phyloP scores from a whole-genome alignment of 2,888 invertebrate species.

The Synanthedon tipuliformis region DNA sequence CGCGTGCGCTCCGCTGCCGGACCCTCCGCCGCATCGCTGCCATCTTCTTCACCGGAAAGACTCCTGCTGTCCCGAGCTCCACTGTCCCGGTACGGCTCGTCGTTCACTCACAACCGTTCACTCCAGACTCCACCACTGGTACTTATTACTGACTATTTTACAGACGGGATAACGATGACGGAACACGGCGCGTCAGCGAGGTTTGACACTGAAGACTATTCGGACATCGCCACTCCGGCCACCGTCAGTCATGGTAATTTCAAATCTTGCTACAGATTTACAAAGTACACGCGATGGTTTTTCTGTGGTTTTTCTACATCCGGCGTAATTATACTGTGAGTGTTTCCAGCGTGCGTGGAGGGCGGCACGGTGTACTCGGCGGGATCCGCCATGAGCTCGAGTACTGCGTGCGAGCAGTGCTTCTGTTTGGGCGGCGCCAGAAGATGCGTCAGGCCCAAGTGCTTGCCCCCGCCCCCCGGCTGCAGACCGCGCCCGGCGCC shows the following conservation, averaged over 20 bases:
- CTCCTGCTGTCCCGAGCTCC: constrained; percentile 82
- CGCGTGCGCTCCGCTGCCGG: constrained; percentile 80
- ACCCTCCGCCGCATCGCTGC: constrained; percentile 81
- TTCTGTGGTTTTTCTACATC: not conserved
- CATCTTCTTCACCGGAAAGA: constrained; percentile 75
- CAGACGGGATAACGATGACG: constrained; percentile 38
- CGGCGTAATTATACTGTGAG: constrained; percentile 15
- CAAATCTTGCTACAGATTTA: not conserved
- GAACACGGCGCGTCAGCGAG: constrained; percentile 31
- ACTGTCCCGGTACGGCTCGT: constrained; percentile 72
- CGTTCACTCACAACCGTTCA: not conserved
- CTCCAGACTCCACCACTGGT: not conserved
- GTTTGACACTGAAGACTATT: constrained; percentile 20
- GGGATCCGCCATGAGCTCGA: constrained; percentile 85
- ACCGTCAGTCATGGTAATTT: constrained; percentile 31
- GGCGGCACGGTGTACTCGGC: constrained; percentile 80
- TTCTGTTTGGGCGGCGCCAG: constrained; percentile 82
- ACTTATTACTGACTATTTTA: not conserved
- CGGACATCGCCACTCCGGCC: constrained; percentile 15
- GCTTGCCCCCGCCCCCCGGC: constrained; percentile 79
- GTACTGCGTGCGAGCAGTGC: constrained; percentile 86
- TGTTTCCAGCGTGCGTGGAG: constrained; percentile 74
- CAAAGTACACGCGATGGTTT: not conserved
- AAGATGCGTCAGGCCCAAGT: constrained; percentile 83
- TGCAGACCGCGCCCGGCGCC: constrained; percentile 74